Evolutionary conservation across 2,113 vertebrate species (phyloP).

Genomic region (Periophthalmus modestus): DNA sequence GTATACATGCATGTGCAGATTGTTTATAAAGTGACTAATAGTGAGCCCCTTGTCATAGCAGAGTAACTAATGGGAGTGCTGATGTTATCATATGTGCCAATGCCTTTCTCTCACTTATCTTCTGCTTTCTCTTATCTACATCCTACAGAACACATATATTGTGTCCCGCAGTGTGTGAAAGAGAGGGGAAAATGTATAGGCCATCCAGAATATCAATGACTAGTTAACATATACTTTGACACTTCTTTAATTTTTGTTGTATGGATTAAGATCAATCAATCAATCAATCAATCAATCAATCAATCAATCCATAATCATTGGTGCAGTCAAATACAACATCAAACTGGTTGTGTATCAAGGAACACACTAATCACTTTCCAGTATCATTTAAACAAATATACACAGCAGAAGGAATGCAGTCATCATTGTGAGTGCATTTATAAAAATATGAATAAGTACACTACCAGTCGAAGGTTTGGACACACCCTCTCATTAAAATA

Average conservation of each 20-base stretch:
- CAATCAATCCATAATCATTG: neutral
- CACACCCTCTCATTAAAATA: too few relatives aligned
- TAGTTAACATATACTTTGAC: neutral
- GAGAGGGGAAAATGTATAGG: neutral
- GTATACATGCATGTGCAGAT: constrained; percentile 37
- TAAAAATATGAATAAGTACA: too few relatives aligned
- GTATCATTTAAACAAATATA: too few relatives aligned
- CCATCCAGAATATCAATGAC: neutral
- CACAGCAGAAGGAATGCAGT: too few relatives aligned
- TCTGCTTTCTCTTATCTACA: constrained; percentile 40
- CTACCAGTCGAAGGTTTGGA: too few relatives aligned
- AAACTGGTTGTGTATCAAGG: too few relatives aligned
- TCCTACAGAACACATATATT: constrained; percentile 44
- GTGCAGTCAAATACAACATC: too few relatives aligned
- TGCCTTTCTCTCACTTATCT: constrained; percentile 57
- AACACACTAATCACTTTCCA: too few relatives aligned
- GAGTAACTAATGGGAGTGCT: constrained; percentile 47
- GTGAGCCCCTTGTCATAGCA: constrained; percentile 44
- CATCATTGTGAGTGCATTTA: too few relatives aligned
- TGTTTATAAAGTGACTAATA: constrained; percentile 46
- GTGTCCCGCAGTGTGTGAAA: constrained; percentile 4
- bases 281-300: neutral
- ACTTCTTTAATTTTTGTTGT: neutral
- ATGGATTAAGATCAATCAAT: neutral
- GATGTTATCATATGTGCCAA: constrained; percentile 55